Conservation (phyloP, 2,113 vertebrate species). For the Cettia cetti region DNA sequence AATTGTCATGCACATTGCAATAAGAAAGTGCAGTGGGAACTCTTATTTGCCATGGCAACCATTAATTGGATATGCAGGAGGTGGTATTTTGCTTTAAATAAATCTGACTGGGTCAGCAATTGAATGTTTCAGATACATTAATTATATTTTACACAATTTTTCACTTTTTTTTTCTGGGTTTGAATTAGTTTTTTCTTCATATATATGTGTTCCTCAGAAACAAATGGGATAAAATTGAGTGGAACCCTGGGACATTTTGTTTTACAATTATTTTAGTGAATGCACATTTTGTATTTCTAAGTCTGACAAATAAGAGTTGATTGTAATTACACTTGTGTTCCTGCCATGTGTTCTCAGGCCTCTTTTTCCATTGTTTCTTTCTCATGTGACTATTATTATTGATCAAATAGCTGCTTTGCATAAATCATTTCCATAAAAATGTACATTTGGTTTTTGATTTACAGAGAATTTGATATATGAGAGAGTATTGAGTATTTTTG, state of each 20-base stretch:
- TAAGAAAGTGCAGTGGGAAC: neutral
- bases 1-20: slow-evolving; percentile 27
- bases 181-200: neutral
- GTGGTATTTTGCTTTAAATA: slow-evolving; percentile 44
- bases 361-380: slow-evolving; percentile 12
- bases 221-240: neutral
- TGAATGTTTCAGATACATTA: neutral
- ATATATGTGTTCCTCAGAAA: neutral
- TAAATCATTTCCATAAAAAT: slow-evolving; percentile 6
- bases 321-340: slow-evolving; percentile 28
- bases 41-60: slow-evolving; percentile 53
- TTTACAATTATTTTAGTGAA: slow-evolving; percentile 26
- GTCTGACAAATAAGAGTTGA: slow-evolving; percentile 31
- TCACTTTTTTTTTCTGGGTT: neutral
- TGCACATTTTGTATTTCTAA: neutral
- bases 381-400: neutral
- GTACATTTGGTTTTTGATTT: neutral
- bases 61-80: slow-evolving; percentile 48
- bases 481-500: neutral
- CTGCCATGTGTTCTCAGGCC: neutral
- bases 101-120: slow-evolving; percentile 32
- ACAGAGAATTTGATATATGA: neutral
- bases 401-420: neutral
- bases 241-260: neutral
- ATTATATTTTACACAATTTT: neutral